These are phyloP conservation scores for Scleropages formosus DNA, from an alignment of 2,797 vertebrate genomes.

Conservation along the genomic window DNA sequence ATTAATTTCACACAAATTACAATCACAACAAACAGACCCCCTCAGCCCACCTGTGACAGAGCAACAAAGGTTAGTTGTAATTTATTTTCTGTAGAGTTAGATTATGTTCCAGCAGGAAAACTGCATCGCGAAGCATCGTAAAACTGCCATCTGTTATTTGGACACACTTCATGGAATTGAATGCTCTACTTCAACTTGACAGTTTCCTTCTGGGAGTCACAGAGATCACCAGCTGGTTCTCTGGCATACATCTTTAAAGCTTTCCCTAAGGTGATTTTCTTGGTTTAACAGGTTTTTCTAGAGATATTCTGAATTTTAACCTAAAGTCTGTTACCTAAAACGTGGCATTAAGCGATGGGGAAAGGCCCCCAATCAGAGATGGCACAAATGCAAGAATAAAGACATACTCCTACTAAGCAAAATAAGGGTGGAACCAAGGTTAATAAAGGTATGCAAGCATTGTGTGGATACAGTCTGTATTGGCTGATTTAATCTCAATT, in stretches of 20 bases:
- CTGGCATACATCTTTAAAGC: neutral
- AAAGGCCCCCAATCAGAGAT: neutral
- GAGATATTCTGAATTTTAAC: slow-evolving; percentile 16
- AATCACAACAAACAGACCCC: neutral
- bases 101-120: slow-evolving; percentile 3
- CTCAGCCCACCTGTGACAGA: slow-evolving; percentile 18
- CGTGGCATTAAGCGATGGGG: neutral
- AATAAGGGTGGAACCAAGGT: neutral
- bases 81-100: slow-evolving; percentile 24
- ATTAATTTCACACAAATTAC: slow-evolving; percentile 24
- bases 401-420: neutral
- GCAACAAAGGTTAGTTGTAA: slow-evolving; percentile 24
- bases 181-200: slow-evolving; percentile 20
- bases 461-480: neutral
- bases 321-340: slow-evolving; percentile 11
- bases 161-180: slow-evolving; percentile 11
- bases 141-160: slow-evolving; percentile 25
- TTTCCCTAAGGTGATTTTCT: slow-evolving; percentile 1
- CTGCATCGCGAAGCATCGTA: neutral
- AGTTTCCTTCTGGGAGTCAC: slow-evolving; percentile 24
- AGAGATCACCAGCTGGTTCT: slow-evolving; percentile 26
- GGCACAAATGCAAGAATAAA: neutral
- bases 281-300: slow-evolving; percentile 14
- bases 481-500: neutral
- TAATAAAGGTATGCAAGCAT: neutral